phyloP scores from a whole-genome alignment of 2,888 invertebrate species.

The Tiliacea aurago region DNA sequence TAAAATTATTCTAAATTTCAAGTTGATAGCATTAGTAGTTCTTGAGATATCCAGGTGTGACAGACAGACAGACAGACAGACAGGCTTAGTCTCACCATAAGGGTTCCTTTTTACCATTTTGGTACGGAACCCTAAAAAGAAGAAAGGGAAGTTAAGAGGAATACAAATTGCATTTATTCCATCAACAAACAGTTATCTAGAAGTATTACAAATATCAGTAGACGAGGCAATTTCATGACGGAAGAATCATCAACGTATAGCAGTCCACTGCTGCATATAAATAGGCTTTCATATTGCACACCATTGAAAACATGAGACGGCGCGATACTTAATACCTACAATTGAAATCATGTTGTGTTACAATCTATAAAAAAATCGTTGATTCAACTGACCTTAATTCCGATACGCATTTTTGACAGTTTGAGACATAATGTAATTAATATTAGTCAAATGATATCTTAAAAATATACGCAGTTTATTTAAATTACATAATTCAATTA shows the following conservation, averaged over 20 bases:
- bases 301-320: background rate
- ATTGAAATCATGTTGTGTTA: constrained; percentile 13
- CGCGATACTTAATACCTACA: constrained; percentile 9
- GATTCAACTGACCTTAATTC: constrained; percentile 35
- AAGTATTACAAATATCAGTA: no score
- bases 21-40: no score
- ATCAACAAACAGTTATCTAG: background rate
- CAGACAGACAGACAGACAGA: no score
- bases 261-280: background rate
- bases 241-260: background rate
- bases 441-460: constrained; percentile 32
- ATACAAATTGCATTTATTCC: background rate
- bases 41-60: no score
- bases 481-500: background rate
- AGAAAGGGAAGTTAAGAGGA: background rate
- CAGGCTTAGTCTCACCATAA: no score
- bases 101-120: no score
- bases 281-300: background rate
- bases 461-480: constrained; percentile 8
- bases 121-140: no score
- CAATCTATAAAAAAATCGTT: background rate
- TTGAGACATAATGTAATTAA: constrained; percentile 37
- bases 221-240: background rate
- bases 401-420: constrained; percentile 28
- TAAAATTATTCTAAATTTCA: no score